phyloP scores from a whole-genome alignment of 2,888 invertebrate species.

The Seira musarum region DNA sequence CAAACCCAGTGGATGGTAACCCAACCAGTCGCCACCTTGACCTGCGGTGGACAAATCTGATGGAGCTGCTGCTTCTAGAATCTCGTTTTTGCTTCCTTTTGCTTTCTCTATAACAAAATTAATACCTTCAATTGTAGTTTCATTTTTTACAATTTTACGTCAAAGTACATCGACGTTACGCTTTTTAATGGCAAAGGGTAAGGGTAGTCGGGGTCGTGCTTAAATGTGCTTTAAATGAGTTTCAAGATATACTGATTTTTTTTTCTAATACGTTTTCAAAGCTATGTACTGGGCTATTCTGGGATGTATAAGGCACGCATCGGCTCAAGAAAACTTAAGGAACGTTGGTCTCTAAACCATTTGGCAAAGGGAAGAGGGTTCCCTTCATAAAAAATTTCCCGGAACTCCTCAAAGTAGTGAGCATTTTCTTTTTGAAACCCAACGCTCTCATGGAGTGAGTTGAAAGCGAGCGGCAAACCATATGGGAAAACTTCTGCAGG shows the following conservation, averaged over 20 bases:
- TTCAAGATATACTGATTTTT: too few species aligned
- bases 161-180: too few species aligned
- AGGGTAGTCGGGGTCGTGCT: too few species aligned
- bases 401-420: not conserved
- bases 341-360: slow-evolving; percentile 9
- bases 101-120: too few species aligned
- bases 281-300: too few species aligned
- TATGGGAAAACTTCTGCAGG: slow-evolving; percentile 30
- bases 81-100: slow-evolving; percentile 46
- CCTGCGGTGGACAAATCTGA: slow-evolving; percentile 50
- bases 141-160: slow-evolving; percentile 25
- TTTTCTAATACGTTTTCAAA: too few species aligned
- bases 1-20: slow-evolving; percentile 79
- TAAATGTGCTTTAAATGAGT: too few species aligned
- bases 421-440: not conserved
- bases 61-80: slow-evolving; percentile 16
- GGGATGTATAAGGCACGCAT: slow-evolving; percentile 22
- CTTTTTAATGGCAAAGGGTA: too few species aligned
- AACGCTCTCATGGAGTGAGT: not conserved
- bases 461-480: not conserved
- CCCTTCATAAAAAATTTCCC: too few species aligned
- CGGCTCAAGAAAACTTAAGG: too few species aligned
- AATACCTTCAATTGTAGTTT: too few species aligned
- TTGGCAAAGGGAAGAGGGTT: slow-evolving; percentile 22
- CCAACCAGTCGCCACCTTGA: slow-evolving; percentile 81